Conservation (phyloP, 2,113 vertebrate species). For the Microtus montanus region DNA sequence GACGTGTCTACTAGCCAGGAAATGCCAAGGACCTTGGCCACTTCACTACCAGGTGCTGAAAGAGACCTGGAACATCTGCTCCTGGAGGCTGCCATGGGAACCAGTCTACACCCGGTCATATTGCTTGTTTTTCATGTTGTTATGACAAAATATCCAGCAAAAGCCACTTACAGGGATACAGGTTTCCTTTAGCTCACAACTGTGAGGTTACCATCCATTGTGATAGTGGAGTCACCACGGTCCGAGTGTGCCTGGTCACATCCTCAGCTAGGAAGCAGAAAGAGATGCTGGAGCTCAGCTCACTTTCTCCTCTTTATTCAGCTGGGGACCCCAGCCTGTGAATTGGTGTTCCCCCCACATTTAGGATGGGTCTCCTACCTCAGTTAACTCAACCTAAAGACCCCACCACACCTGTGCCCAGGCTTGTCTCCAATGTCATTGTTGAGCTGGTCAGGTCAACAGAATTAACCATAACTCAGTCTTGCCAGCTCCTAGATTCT, state of each 20-base stretch:
- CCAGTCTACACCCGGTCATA: not conserved
- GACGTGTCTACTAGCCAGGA: not conserved
- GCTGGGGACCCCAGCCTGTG: not conserved
- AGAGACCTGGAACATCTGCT: not conserved
- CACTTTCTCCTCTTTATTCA: not conserved
- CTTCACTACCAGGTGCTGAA: not conserved
- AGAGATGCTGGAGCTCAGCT: not conserved
- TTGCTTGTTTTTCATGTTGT: not conserved
- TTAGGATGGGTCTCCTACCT: not conserved
- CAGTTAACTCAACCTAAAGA: not conserved
- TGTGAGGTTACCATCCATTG: too few species aligned
- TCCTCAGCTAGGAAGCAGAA: not conserved
- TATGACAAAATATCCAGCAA: not conserved
- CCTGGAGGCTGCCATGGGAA: not conserved
- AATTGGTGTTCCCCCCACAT: not conserved
- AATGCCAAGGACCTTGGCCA: not conserved
- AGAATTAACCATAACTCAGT: not conserved
- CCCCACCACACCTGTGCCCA: not conserved
- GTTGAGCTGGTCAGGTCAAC: not conserved
- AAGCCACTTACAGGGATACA: not conserved
- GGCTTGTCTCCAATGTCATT: not conserved
- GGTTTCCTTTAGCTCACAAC: not conserved
- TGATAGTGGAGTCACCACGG: not conserved
- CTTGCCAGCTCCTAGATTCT: not conserved
- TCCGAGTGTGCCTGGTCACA: not conserved